phyloP scores from a whole-genome alignment of 2,888 invertebrate species.

The Endomychus coccineus region DNA sequence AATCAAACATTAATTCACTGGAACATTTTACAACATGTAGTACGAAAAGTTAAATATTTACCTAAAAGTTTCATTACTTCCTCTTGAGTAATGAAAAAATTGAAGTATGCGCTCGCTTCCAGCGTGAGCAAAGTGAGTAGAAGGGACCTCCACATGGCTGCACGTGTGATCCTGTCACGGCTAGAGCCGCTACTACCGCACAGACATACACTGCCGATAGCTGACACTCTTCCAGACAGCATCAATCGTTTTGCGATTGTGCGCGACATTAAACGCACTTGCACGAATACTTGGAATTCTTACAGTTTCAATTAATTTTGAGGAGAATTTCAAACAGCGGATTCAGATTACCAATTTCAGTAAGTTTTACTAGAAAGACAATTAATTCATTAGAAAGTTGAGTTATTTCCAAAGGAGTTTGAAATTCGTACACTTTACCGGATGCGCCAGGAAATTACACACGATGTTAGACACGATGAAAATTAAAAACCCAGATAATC shows the following conservation, averaged over 20 bases:
- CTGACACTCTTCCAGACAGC: constrained; percentile 15
- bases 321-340: background rate
- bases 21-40: no score
- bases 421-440: no score
- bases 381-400: background rate
- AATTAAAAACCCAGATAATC: no score
- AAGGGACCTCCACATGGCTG: constrained; percentile 33
- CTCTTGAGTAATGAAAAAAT: constrained; percentile 72
- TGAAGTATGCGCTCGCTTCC: constrained; percentile 58
- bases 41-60: no score
- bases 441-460: no score
- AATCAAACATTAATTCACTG: no score
- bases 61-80: constrained; percentile 75
- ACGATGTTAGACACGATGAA: no score
- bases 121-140: constrained; percentile 35
- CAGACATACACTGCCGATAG: constrained; percentile 12
- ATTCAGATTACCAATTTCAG: no score
- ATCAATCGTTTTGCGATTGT: constrained; percentile 13
- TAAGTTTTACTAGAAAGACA: no score
- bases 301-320: constrained; percentile 13
- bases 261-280: constrained; percentile 12
- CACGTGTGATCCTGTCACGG: constrained; percentile 38
- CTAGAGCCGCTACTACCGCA: constrained; percentile 36
- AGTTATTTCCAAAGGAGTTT: constrained; percentile 1
- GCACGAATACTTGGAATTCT: constrained; percentile 14